Percentiles rank a stretch among this genome's conserved stretches.
Conservation (phyloP, 2,797 vertebrate genomes). For the Lates japonicus region DNA sequence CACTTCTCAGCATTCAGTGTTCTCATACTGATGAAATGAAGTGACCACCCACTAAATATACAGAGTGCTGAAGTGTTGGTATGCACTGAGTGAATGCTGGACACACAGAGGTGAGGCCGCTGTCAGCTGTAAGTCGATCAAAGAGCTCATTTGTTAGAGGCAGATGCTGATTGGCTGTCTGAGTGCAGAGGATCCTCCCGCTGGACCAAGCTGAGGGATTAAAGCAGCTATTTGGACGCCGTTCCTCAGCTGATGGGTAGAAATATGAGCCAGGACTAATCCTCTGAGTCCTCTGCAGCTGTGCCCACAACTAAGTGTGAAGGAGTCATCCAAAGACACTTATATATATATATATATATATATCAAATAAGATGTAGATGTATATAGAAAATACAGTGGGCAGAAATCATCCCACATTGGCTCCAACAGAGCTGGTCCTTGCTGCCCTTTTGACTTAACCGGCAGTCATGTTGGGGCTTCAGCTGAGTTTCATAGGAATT, state of each 20-base stretch:
- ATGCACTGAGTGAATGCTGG: constrained; percentile 54
- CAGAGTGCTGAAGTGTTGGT: constrained; percentile 64
- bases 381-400: constrained; percentile 3
- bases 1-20: constrained; percentile 35
- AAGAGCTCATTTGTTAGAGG: constrained; percentile 53
- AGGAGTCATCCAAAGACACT: constrained; percentile 77
- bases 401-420: constrained; percentile 21
- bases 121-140: constrained; percentile 68
- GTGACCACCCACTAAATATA: constrained; percentile 69
- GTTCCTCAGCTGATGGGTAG: constrained; percentile 83
- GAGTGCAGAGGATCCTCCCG: constrained; percentile 62
- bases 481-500: neutral
- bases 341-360: constrained; percentile 35
- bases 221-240: constrained; percentile 81
- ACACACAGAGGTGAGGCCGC: constrained; percentile 63
- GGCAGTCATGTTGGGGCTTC: neutral
- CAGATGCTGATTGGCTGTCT: constrained; percentile 62
- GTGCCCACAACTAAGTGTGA: constrained; percentile 75
- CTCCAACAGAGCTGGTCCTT: neutral
- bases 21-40: constrained; percentile 58
- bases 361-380: constrained; percentile 54
- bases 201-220: constrained; percentile 73
- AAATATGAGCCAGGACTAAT: constrained; percentile 85
- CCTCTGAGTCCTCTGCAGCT: constrained; percentile 84
- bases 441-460: neutral